Conservation (phyloP, 2,113 vertebrate species). For the mouse (Mus musculus) region DNA sequence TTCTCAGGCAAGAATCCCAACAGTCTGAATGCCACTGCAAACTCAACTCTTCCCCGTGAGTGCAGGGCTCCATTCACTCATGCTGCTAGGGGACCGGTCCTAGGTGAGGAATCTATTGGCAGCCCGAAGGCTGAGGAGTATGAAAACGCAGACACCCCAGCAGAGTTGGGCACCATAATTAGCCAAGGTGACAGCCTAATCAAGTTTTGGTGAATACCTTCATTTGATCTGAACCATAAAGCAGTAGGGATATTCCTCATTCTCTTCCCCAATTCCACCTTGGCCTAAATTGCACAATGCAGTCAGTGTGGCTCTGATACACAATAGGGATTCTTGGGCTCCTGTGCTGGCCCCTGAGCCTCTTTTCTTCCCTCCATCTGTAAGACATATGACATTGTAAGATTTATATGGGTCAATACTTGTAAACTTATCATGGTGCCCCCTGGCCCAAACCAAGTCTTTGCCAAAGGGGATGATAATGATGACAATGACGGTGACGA, state of each 20-base stretch:
- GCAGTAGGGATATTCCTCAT: not conserved
- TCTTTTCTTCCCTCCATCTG: slow-evolving; percentile 17
- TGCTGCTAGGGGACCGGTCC: not conserved
- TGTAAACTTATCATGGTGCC: not conserved
- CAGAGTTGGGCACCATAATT: not conserved
- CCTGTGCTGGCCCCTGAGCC: not conserved
- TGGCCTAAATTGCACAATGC: not conserved
- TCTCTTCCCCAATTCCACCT: not conserved
- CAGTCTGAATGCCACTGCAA: not conserved
- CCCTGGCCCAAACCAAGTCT: not conserved
- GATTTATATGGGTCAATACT: not conserved
- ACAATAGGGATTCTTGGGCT: not conserved
- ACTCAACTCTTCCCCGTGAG: not conserved
- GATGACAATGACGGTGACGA: not conserved
- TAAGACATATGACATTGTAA: not conserved
- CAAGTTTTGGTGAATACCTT: not conserved
- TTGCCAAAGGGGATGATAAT: not conserved
- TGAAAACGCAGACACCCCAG: not conserved
- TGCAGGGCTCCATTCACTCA: not conserved
- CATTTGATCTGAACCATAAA: not conserved
- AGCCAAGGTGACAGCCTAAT: not conserved
- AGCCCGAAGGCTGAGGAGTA: not conserved
- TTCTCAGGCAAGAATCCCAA: slow-evolving; percentile 29
- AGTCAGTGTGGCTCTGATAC: not conserved
- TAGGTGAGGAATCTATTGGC: not conserved